Percentiles rank a stretch among this genome's conserved stretches.
These are phyloP conservation scores for Chitala chitala DNA, from an alignment of 2,113 vertebrate species.

Conservation along the genomic window DNA sequence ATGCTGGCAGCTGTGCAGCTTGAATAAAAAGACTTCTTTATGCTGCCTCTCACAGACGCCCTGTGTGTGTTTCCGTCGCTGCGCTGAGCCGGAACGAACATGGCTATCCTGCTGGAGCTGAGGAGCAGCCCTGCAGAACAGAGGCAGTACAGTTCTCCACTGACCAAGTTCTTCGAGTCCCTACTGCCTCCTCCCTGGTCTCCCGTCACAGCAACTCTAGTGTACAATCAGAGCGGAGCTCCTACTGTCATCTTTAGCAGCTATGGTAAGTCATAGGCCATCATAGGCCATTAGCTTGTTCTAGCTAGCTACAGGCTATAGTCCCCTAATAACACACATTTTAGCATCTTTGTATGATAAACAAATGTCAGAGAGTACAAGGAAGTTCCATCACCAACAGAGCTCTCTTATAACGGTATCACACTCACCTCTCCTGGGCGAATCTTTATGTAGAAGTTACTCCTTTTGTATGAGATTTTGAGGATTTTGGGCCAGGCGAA, in stretches of 20 bases:
- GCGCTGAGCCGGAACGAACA: conserved; percentile 37
- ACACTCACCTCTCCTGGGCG: conserved; percentile 84
- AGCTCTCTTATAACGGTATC: background rate
- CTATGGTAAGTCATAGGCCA: too few species aligned
- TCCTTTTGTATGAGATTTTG: conserved; percentile 98
- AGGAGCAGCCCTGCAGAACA: conserved; percentile 35
- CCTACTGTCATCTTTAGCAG: too few species aligned
- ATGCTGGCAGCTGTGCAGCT: conserved; percentile 51
- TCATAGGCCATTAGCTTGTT: too few species aligned
- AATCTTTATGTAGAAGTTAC: conserved; percentile 99
- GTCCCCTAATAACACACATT: too few species aligned
- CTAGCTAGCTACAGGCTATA: too few species aligned
- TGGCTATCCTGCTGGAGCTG: conserved; percentile 40
- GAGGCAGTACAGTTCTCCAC: conserved; percentile 23
- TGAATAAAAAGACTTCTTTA: conserved; percentile 55
- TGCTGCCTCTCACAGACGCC: conserved; percentile 51
- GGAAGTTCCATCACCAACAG: background rate
- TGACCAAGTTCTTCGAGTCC: conserved; percentile 9
- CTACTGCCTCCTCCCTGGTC: background rate
- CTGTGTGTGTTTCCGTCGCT: conserved; percentile 52
- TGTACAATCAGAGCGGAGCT: too few species aligned
- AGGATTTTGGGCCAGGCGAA: conserved; percentile 99
- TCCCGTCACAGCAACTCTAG: background rate
- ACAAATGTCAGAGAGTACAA: too few species aligned
- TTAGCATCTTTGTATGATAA: too few species aligned